A percentile compares a stretch with the other conserved stretches of the same genome.
These are phyloP conservation scores for Mobula birostris DNA, from an alignment of 2,113 vertebrate species.

Conservation along the genomic window DNA sequence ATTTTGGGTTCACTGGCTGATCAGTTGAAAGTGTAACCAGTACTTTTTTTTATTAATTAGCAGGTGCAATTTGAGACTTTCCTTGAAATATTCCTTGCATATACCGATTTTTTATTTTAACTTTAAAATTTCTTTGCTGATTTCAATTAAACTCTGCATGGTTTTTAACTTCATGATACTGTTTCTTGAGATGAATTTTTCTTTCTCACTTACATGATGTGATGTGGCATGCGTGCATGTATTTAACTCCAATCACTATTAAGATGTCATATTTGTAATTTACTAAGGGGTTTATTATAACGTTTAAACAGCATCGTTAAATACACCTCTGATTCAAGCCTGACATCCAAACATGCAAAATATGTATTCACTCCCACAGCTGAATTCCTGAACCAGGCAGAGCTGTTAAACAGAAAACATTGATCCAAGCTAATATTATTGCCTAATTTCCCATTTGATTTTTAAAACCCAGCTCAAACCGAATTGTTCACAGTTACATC, in stretches of 20 bases:
- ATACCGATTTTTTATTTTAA: neutral
- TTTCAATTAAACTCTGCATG: neutral
- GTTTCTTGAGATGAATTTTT: neutral
- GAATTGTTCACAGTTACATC: neutral
- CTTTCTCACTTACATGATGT: neutral
- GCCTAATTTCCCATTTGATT: conserved; percentile 7
- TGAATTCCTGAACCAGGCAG: neutral
- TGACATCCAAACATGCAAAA: neutral
- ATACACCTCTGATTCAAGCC: neutral
- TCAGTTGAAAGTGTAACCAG: too few relatives aligned
- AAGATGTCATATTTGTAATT: neutral
- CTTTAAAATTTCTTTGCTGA: neutral
- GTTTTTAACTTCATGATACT: neutral
- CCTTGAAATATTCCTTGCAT: neutral
- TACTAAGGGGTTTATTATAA: neutral
- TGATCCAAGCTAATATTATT: neutral
- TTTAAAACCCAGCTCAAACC: neutral
- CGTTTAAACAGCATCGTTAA: neutral
- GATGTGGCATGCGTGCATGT: neutral
- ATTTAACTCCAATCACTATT: neutral
- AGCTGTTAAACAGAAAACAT: neutral
- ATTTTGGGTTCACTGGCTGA: too few relatives aligned
- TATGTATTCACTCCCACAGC: neutral
- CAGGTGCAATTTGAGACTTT: neutral
- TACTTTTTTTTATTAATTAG: neutral